Percentiles rank a stretch among this genome's conserved stretches.
Conservation (phyloP, 2,113 vertebrate species). For the Triplophysa rosa region DNA sequence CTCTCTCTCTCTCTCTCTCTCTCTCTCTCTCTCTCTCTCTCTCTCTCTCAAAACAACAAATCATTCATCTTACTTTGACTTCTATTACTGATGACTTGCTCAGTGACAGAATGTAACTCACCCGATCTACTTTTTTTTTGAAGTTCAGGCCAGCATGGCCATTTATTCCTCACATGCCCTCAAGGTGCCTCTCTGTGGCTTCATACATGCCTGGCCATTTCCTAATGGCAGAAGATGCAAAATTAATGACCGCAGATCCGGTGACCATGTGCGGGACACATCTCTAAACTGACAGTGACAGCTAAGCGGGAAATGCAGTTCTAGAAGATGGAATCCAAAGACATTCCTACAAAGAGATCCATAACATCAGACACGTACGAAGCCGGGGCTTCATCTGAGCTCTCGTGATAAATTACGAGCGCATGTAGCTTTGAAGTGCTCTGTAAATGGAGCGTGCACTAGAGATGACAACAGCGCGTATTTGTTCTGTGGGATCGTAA, state of each 20-base stretch:
- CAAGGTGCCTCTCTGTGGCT: conserved; percentile 15
- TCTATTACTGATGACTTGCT: background rate
- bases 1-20: too few species aligned
- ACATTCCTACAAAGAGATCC: conserved; percentile 8
- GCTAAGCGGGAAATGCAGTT: conserved; percentile 21
- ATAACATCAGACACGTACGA: background rate
- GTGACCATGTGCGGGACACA: conserved; percentile 29
- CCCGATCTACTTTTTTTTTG: conserved; percentile 11
- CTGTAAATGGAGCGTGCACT: conserved; percentile 18
- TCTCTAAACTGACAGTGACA: conserved; percentile 47
- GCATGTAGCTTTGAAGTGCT: conserved; percentile 1
- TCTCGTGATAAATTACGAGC: background rate
- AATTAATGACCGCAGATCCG: conserved; percentile 51
- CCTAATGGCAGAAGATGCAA: conserved; percentile 53
- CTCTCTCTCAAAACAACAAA: conserved; percentile 14
- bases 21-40: background rate
- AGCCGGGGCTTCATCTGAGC: background rate
- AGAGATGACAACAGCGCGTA: background rate
- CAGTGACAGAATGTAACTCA: background rate
- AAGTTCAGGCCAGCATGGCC: background rate
- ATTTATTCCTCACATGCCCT: conserved; percentile 24
- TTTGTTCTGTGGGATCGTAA: conserved; percentile 4
- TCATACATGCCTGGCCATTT: conserved; percentile 18
- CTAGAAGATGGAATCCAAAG: background rate
- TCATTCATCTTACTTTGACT: conserved; percentile 7